Evolutionary conservation across 2,797 vertebrate species (phyloP).

Genomic region (Amblyraja radiata): DNA sequence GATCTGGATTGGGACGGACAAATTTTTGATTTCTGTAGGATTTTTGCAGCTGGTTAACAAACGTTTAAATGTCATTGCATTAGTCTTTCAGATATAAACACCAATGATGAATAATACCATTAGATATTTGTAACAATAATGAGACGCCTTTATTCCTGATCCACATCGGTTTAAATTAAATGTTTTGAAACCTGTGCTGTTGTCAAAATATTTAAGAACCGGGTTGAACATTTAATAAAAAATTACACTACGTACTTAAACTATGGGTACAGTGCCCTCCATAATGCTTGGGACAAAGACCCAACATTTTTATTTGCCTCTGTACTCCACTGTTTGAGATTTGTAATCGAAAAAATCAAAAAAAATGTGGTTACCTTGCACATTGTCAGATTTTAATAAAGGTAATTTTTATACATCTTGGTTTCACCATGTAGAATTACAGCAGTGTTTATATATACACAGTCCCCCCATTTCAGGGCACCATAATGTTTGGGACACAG

Average conservation of each 20-base stretch:
- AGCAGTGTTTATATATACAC: too few species aligned
- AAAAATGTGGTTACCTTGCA: too few species aligned
- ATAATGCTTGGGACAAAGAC: too few species aligned
- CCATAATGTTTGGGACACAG: too few species aligned
- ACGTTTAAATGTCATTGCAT: neutral
- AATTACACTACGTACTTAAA: neutral
- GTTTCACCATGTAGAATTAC: too few species aligned
- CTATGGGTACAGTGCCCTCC: neutral
- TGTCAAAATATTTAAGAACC: neutral
- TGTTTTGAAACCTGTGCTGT: neutral
- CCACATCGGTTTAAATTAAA: neutral
- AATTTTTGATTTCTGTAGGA: neutral
- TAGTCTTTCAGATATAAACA: neutral
- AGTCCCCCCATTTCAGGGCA: too few species aligned
- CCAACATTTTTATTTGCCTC: too few species aligned
- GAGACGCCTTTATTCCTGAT: neutral
- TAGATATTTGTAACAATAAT: neutral
- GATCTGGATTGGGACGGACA: neutral
- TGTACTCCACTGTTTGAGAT: too few species aligned
- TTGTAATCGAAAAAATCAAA: too few species aligned
- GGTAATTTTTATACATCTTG: too few species aligned
- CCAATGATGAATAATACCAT: too few species aligned
- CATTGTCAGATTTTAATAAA: too few species aligned
- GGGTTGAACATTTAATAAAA: neutral
- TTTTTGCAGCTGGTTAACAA: neutral